Evolutionary conservation across 2,888 invertebrate species (phyloP).

Genomic region (Drosophila formosana): DNA sequence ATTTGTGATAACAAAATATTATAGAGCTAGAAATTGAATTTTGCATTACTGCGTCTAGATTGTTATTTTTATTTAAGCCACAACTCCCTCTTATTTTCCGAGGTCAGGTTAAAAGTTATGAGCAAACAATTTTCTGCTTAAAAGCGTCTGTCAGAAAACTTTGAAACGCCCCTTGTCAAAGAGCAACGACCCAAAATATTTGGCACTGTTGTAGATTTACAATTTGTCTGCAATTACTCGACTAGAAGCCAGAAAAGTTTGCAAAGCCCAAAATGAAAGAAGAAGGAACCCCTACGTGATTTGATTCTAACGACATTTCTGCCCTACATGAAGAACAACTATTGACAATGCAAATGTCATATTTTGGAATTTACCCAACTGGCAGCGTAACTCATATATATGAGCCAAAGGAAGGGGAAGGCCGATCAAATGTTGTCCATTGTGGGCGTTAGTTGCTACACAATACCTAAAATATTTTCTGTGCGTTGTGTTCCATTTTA

Average conservation of each 20-base stretch:
- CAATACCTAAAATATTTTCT: slow-evolving; percentile 72
- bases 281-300: slow-evolving; percentile 65
- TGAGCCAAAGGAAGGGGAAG: not conserved
- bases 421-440: slow-evolving; percentile 49
- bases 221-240: slow-evolving; percentile 74
- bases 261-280: slow-evolving; percentile 11
- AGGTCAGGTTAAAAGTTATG: slow-evolving; percentile 71
- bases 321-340: slow-evolving; percentile 55
- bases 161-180: slow-evolving; percentile 67
- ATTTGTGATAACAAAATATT: not conserved
- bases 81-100: not conserved
- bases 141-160: slow-evolving; percentile 80
- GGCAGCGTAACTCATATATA: not conserved
- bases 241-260: slow-evolving; percentile 53
- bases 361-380: slow-evolving; percentile 60
- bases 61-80: slow-evolving; percentile 45
- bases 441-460: slow-evolving; percentile 39
- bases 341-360: slow-evolving; percentile 79
- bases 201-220: slow-evolving; percentile 48
- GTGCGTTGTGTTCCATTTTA: slow-evolving; percentile 33
- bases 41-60: slow-evolving; percentile 17
- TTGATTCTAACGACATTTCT: slow-evolving; percentile 76
- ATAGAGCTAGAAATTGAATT: slow-evolving; percentile 12
- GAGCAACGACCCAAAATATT: slow-evolving; percentile 39
- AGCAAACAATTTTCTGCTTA: slow-evolving; percentile 81